Base-by-base conservation (phyloP, 1,140 invertebrate species). In the Hormaphis cornu region DNA sequence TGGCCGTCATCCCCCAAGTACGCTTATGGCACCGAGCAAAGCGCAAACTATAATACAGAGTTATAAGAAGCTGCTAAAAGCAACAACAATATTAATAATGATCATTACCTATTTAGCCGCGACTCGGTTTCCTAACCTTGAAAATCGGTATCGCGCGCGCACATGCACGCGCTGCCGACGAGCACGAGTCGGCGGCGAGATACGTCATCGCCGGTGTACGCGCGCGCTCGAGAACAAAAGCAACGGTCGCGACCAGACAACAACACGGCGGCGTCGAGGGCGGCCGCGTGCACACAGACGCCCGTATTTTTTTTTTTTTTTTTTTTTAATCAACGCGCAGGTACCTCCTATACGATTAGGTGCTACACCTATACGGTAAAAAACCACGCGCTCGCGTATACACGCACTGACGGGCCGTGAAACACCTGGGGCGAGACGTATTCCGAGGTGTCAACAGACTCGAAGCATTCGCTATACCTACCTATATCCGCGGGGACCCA, bases 151-250 rank as follows among this genome's bases (percentile, higher is more conserved):
- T 40, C 10, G 52, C 12, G 20, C 54, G 33, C 54, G 20, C 35
- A 9, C 20, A 16, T 22, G 10, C 53, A 12, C 8, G 37, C 9
- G 30, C 30, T n/a, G 9, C 30, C 30, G 18, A 24, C 53, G 18
- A n/a, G 33, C 20, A 42, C 28, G n/a, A 18, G 24, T 7, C 22
- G 7, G 1, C 12, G 12, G 2, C 1, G 30, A 16, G 33, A 35
- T 42, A 42, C n/a, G 3, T 12, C 5, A 33, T 6, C 30, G 30
- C 9, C 9, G 4, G 30, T 9, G 30, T 33, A 33, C 4, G 9
- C 20, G n/a, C 54, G 35, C 54, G 54, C 35, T 40, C 14, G 54
- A 58, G 54, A 58, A 58, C 54, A 58, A 58, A 58, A 58, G 54
- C 52, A 33, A 20, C 30, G 28, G 28, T 4, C 30, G 3, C 54